Conservation (phyloP, 2,113 vertebrate species). For the Garra rufa region DNA sequence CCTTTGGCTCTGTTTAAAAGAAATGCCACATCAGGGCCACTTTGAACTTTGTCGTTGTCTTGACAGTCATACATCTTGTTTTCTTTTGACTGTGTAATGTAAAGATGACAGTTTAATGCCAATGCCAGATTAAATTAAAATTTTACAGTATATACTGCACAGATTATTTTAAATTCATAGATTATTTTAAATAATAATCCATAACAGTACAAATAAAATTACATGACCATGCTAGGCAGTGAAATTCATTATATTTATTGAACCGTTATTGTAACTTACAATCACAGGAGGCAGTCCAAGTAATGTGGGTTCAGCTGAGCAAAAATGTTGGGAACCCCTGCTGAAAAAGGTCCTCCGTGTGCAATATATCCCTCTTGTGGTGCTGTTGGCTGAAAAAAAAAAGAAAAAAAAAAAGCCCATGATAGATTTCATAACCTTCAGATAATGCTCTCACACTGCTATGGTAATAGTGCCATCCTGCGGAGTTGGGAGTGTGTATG, state of each 20-base stretch:
- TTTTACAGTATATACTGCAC: neutral
- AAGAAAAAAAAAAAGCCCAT: slow-evolving; percentile 5
- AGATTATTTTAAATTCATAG: neutral
- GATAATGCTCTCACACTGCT: neutral
- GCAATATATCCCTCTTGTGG: slow-evolving; percentile 19
- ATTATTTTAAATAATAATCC: neutral
- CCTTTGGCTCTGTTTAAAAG: neutral
- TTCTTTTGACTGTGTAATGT: neutral
- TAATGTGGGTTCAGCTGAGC: slow-evolving; percentile 3
- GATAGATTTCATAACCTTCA: slow-evolving; percentile 30
- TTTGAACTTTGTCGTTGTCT: neutral
- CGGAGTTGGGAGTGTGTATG: neutral
- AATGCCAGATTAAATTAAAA: neutral
- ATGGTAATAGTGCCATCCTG: slow-evolving; percentile 23
- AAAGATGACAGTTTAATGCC: neutral
- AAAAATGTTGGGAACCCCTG: slow-evolving; percentile 7
- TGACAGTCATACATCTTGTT: neutral
- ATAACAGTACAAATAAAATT: neutral
- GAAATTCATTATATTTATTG: neutral
- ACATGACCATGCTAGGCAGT: neutral
- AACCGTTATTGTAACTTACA: neutral
- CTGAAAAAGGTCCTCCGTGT: neutral
- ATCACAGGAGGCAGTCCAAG: neutral
- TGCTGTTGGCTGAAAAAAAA: slow-evolving; percentile 26
- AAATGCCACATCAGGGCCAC: neutral